Evolutionary conservation across 2,113 vertebrate species (phyloP), one percentile per base, ranked within the genome.

Genomic region (Trogon surrucura): DNA sequence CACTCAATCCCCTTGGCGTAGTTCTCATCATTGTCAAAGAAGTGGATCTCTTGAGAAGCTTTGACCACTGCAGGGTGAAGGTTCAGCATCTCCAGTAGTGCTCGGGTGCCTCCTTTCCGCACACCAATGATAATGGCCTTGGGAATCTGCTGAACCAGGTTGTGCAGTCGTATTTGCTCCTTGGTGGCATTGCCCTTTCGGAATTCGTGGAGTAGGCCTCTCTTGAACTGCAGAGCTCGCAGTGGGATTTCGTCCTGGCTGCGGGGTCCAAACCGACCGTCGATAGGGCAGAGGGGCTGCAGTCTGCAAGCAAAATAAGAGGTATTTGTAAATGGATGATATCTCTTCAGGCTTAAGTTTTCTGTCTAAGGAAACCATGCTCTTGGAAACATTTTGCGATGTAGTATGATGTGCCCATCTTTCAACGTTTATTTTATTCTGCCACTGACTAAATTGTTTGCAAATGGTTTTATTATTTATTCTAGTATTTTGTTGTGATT

Each of bases 1-100:
- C 99, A 99, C 94, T 99, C 98, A 69, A 99, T 99, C 71, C 99
- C 99, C 74, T 98, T 98, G 86, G 98, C 99, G 58, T 99, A 99
- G 96, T 99, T 99, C 96, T 98, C 98, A 67, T 99, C 99, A 17
- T 99, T 99, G 97, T 99, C 99, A 79, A 99, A 99, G 97, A 99
- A 99, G 95, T 99, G 99, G 91, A 99, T 99, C 97, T 99, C 99
- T 98, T 99, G 99, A 67, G 99, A 99, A 92, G 99, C 99, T 97
- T 99, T 99, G 97, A 99, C 99, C 91, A 99, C 99, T 13, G 99
- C 98, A 0, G 99, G 99, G 90, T 99, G 99, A 94, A 99, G 98
- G 97, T 99, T 99, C 88, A 99, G 98, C 99, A 99, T 99, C 97
- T 99, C 99, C 90, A 99, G 97, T 73, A 99, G 97, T 72, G 99